These are phyloP conservation scores for Sebastes minor DNA, from an alignment of 2,797 vertebrate species.

Conservation along the genomic window DNA sequence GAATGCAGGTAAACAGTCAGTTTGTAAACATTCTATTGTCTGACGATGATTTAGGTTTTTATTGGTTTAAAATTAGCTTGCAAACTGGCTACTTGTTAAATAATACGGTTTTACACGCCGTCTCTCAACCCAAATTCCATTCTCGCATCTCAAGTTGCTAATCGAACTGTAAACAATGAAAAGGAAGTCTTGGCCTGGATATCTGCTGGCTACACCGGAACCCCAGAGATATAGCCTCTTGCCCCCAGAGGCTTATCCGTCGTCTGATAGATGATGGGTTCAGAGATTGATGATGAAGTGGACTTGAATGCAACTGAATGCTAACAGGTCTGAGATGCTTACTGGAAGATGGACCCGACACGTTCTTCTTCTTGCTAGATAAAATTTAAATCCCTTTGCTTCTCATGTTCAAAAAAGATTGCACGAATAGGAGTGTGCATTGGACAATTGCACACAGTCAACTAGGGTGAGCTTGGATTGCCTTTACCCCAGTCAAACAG, in stretches of 20 bases:
- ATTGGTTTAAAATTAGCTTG: neutral
- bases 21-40: too few species aligned
- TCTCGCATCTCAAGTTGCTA: too few species aligned
- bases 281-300: neutral
- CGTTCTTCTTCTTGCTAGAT: neutral
- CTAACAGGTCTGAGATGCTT: neutral
- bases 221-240: too few species aligned
- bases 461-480: neutral
- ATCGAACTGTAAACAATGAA: too few species aligned
- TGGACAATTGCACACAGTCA: neutral
- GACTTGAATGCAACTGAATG: neutral
- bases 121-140: neutral
- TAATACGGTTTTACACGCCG: neutral
- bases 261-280: too few species aligned
- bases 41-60: neutral
- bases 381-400: neutral
- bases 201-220: too few species aligned
- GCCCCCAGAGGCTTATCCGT: too few species aligned
- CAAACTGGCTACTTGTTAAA: neutral
- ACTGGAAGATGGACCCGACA: neutral
- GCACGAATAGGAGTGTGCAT: neutral
- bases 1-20: neutral
- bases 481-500: slow-evolving; percentile 4
- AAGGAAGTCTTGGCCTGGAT: too few species aligned
- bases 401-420: neutral